phyloP scores from a whole-genome alignment of 2,797 vertebrate genomes.

The Taeniopygia guttata region DNA sequence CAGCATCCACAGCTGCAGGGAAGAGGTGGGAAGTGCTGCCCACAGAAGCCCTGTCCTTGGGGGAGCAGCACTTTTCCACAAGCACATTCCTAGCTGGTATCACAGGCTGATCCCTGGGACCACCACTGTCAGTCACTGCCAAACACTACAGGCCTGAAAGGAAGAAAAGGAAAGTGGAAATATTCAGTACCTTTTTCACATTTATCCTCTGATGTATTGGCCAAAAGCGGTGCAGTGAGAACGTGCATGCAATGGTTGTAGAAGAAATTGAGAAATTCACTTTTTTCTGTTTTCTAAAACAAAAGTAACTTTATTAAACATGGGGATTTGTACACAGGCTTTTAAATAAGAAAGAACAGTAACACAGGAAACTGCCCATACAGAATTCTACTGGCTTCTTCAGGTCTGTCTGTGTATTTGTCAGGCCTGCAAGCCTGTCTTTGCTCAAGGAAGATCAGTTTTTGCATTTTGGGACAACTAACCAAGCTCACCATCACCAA shows the following conservation, averaged over 20 bases:
- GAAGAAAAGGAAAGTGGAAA: not conserved
- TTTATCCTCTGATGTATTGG: slow-evolving; percentile 93
- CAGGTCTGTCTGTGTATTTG: not conserved
- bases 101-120: not conserved
- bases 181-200: slow-evolving; percentile 83
- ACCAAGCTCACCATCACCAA: not conserved
- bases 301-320: not conserved
- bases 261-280: slow-evolving; percentile 98
- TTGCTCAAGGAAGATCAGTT: not conserved
- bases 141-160: not conserved
- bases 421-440: not conserved
- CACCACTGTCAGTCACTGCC: not conserved
- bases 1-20: not conserved
- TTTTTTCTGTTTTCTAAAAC: slow-evolving; percentile 97
- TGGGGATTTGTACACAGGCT: not conserved
- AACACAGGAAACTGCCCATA: not conserved
- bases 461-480: not conserved
- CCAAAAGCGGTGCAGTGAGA: slow-evolving; percentile 94
- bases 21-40: not conserved
- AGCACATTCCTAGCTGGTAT: not conserved
- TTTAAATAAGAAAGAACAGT: not conserved
- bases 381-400: not conserved
- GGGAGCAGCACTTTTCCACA: not conserved
- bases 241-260: slow-evolving; percentile 99
- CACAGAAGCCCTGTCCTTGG: not conserved